These are phyloP conservation scores for Patiria pectinifera DNA, from an alignment of 53 echinoderm and acorn worm species.

Conservation along the genomic window DNA sequence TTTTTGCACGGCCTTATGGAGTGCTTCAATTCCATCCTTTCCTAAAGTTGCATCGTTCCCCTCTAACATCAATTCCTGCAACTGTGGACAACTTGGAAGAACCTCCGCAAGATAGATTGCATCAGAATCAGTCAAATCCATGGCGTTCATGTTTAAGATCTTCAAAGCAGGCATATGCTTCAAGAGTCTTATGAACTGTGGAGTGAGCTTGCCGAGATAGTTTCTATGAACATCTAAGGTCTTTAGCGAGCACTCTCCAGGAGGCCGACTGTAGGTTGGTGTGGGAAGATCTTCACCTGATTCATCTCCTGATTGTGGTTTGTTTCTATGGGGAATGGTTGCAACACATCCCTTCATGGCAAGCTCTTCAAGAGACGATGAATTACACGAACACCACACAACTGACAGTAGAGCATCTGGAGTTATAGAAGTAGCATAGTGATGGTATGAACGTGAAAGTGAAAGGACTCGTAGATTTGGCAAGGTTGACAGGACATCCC, in stretches of 20 bases:
- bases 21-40: not conserved
- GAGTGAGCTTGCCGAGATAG: not conserved
- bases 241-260: not conserved
- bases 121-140: not conserved
- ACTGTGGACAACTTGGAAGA: not conserved
- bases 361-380: not conserved
- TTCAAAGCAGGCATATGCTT: slow-evolving; percentile 4
- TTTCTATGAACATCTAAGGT: not conserved
- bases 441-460: not conserved
- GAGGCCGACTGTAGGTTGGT: not conserved
- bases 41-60: not conserved
- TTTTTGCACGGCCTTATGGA: not conserved
- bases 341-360: not conserved
- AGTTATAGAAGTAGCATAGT: not conserved
- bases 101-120: not conserved
- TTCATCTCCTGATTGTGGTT: not conserved
- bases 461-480: not conserved
- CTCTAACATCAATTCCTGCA: not conserved
- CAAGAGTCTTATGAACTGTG: not conserved
- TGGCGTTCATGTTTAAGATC: not conserved
- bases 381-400: not conserved
- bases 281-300: not conserved
- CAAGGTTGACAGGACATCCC: not conserved
- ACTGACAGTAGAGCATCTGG: not conserved
- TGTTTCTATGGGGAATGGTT: not conserved